Evolutionary conservation across 2,888 invertebrate genomes (phyloP).

Genomic region (Caenorhabditis afra): DNA sequence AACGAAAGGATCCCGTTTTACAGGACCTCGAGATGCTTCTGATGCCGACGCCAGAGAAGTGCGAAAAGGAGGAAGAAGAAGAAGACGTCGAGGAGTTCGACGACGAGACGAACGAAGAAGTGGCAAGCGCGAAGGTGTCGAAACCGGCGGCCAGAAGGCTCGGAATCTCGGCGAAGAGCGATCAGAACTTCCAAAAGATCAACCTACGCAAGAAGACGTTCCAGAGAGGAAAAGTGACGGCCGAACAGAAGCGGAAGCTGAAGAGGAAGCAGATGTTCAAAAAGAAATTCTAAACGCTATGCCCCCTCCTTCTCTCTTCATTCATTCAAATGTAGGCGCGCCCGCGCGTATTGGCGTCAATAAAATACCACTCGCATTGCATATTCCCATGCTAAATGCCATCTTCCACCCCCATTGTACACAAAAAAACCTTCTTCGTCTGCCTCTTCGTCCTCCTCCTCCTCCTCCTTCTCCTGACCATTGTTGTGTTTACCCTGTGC

Average conservation of each 20-base stretch:
- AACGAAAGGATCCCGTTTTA: not conserved
- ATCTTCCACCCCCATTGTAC: conserved; percentile 3
- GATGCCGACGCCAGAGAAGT: conserved; percentile 61
- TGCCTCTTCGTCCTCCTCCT: no score
- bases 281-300: conserved; percentile 31
- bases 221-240: conserved; percentile 67
- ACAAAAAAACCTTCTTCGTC: not conserved
- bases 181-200: conserved; percentile 69
- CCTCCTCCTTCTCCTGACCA: not conserved
- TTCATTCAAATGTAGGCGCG: not conserved
- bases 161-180: conserved; percentile 15
- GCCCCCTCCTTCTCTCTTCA: not conserved
- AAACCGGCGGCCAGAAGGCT: conserved; percentile 50
- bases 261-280: conserved; percentile 67
- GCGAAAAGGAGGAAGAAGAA: conserved; percentile 31
- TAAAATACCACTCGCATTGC: conserved; percentile 9
- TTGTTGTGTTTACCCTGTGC: not conserved
- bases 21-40: conserved; percentile 61
- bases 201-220: conserved; percentile 70
- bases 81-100: conserved; percentile 37
- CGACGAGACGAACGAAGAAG: conserved; percentile 53
- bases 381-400: conserved; percentile 6
- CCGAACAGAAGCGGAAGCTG: conserved; percentile 67
- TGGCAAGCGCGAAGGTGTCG: conserved; percentile 30
- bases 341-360: not conserved